Percentiles rank a stretch among this genome's conserved stretches.
These are phyloP conservation scores for Drosophila anomalata DNA, from an alignment of 2,888 invertebrate genomes.

Conservation along the genomic window DNA sequence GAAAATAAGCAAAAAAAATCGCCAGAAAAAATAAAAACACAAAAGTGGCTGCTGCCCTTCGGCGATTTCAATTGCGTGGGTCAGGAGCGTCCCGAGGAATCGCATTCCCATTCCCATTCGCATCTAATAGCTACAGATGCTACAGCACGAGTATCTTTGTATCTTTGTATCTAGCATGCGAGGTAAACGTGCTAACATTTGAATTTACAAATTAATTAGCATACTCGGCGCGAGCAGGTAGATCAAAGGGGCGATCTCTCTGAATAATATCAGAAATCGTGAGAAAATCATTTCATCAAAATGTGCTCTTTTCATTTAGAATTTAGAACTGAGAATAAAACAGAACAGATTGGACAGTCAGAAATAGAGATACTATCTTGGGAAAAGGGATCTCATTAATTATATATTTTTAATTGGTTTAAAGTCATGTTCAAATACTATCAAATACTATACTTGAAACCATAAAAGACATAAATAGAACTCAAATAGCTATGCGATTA, in stretches of 20 bases:
- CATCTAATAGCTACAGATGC: no score
- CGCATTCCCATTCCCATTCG: neutral
- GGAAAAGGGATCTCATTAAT: no score
- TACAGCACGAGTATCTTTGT: neutral
- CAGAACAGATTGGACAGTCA: no score
- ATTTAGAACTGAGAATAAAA: neutral
- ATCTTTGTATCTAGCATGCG: neutral
- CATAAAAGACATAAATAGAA: no score
- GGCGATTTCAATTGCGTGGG: constrained; percentile 57
- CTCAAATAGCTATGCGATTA: no score
- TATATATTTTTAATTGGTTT: no score
- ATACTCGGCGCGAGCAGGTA: neutral
- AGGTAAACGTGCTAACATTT: constrained; percentile 4
- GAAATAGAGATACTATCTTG: no score
- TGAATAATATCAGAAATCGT: neutral
- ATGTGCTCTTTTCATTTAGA: constrained; percentile 8
- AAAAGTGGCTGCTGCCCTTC: constrained; percentile 28
- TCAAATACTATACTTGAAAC: no score
- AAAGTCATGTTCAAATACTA: no score
- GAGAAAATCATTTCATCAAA: neutral
- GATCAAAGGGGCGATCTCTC: neutral
- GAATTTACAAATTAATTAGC: constrained; percentile 15
- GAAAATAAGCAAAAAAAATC: constrained; percentile 3
- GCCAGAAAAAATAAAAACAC: constrained; percentile 12
- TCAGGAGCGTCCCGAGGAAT: constrained; percentile 41